These are phyloP conservation scores for Sinonovacula constricta DNA, from an alignment of 1,140 invertebrate species.

Conservation along the genomic window DNA sequence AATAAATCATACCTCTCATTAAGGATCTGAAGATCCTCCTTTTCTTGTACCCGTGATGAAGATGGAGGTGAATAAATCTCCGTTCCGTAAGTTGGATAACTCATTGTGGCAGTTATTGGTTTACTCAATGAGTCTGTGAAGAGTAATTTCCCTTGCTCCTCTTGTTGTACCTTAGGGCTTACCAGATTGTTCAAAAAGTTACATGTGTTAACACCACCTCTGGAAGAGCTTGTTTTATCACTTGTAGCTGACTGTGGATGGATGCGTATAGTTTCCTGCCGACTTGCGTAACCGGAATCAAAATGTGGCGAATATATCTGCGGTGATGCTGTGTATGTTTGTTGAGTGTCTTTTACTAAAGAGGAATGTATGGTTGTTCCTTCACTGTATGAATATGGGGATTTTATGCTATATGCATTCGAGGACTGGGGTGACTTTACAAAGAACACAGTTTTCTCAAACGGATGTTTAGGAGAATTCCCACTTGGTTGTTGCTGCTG, in stretches of 20 bases:
- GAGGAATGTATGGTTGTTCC: no score
- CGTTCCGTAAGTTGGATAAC: slow-evolving; percentile 32
- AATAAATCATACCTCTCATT: slow-evolving; percentile 61
- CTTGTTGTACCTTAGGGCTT: no score
- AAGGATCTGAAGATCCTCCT: slow-evolving; percentile 63
- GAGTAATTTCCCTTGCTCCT: no score
- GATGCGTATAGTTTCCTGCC: slow-evolving; percentile 43
- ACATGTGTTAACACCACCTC: neutral
- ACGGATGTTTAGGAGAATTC: slow-evolving; percentile 38
- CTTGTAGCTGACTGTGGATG: neutral
- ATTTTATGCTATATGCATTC: no score
- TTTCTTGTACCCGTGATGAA: slow-evolving; percentile 59
- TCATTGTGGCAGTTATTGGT: slow-evolving; percentile 24
- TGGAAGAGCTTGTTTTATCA: neutral
- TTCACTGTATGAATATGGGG: no score
- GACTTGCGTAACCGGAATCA: slow-evolving; percentile 39
- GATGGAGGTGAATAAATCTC: slow-evolving; percentile 25
- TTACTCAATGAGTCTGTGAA: no score
- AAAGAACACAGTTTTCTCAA: slow-evolving; percentile 48
- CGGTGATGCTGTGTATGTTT: neutral
- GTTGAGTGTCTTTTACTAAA: no score
- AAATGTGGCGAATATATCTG: no score
- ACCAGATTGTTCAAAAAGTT: no score
- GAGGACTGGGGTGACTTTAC: slow-evolving; percentile 22
- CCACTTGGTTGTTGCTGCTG: no score